Conservation (phyloP, 2,888 invertebrate genomes). For the Trichacis sp. region DNA sequence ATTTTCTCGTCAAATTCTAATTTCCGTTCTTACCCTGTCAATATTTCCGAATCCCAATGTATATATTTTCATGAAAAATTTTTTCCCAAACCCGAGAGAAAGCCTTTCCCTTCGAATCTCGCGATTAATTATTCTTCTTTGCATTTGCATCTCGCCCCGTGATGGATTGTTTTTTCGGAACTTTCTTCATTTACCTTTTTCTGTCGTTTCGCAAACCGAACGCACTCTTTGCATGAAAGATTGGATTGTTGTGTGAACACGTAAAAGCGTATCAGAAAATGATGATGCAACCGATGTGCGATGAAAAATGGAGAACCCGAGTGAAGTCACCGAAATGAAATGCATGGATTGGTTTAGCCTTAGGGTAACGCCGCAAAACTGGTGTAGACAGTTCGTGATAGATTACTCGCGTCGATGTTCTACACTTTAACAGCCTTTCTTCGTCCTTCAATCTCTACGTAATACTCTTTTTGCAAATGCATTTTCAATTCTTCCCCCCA, state of each 20-base stretch:
- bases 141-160: neutral
- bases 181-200: neutral
- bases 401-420: constrained; percentile 60
- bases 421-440: constrained; percentile 44
- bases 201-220: neutral
- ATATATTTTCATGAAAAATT: too few species aligned
- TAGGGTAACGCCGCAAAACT: constrained; percentile 57
- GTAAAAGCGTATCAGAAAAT: constrained; percentile 56
- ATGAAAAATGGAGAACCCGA: constrained; percentile 65
- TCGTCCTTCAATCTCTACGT: constrained; percentile 43
- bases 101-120: neutral
- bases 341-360: constrained; percentile 67
- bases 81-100: too few species aligned
- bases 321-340: constrained; percentile 66
- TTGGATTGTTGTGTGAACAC: constrained; percentile 22
- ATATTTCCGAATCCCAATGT: too few species aligned
- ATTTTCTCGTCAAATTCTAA: too few species aligned
- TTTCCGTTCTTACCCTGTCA: too few species aligned
- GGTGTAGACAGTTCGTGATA: constrained; percentile 66
- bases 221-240: constrained; percentile 18
- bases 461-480: constrained; percentile 37
- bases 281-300: constrained; percentile 58
- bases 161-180: constrained; percentile 1
- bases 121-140: constrained; percentile 1
- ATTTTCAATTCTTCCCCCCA: constrained; percentile 32